Evolutionary conservation across 2,113 vertebrate species (phyloP), one percentile per base, ranked within the genome.

Genomic region (Pardalotus punctatus): DNA sequence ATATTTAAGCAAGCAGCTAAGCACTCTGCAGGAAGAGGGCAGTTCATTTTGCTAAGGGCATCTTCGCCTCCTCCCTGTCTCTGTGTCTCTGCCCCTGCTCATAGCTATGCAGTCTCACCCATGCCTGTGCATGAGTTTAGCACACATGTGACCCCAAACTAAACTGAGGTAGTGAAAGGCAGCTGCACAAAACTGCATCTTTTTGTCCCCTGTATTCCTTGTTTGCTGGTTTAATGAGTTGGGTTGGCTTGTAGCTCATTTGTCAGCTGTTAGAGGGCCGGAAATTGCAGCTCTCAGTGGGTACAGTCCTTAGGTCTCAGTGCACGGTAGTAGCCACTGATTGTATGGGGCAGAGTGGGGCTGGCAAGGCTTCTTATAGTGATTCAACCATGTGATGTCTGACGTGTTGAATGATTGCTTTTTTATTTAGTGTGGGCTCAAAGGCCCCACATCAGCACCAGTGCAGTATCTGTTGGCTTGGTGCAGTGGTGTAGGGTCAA

Each of bases 321-420:
- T 2, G 2, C 1, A 2, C 0, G 0, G 24, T 29, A 43, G 33
- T 3, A 43, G 51, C 35, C 1, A 2, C 43, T 2, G 10, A 22
- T 43, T 56, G 36, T 15, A 14, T 11, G 24, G 50, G n/a, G 28
- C 29, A 73, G 40, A 51, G n/a, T 1, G 1, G 21, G 33, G 35
- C 40, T 67, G 43, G 42, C 0, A 13, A 19, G 31, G 23, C 22
- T 73, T 53, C n/a, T 42, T 47, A 15, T 2, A 2, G 7, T 22
- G 62, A 45, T 71, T 64, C 43, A 64, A 33, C 14, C 33, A 0
- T 5, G 70, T 65, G 14, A 73, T 61, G 64, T 36, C 27, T 73
- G 43, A 51, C 7, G 8, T 40, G 54, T 38, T 48, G 56, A 62
- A 33, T 36, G 2, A 27, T 27, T 57, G 5, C 2, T 57, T 45